phyloP scores from a whole-genome alignment of 1,140 invertebrate genomes.

The fruit fly (Drosophila melanogaster) region DNA sequence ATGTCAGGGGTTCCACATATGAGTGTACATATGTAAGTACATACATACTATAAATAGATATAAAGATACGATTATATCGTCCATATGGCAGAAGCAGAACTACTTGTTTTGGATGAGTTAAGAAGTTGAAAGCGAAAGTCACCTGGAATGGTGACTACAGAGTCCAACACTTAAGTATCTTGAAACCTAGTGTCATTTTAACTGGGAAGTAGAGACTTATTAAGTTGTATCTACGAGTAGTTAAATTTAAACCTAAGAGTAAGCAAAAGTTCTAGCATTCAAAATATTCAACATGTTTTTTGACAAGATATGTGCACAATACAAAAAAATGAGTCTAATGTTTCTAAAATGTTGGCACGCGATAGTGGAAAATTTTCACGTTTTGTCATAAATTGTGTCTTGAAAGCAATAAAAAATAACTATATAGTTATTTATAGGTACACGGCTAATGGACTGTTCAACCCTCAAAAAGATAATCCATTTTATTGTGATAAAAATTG shows the following conservation, averaged over 20 bases:
- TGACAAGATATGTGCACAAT: too few species aligned
- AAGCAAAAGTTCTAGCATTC: too few species aligned
- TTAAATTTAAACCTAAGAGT: too few species aligned
- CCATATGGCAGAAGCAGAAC: conserved; percentile 13
- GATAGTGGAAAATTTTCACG: conserved; percentile 7
- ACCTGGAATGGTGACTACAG: background rate
- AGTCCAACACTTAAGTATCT: too few species aligned
- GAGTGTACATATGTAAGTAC: conserved; percentile 4
- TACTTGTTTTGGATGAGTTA: conserved; percentile 32
- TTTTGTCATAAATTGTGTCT: background rate
- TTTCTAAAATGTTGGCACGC: background rate
- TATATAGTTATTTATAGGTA: background rate
- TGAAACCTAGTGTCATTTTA: too few species aligned
- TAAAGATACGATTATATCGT: background rate
- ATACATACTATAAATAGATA: conserved; percentile 7
- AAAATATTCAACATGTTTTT: too few species aligned
- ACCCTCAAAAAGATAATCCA: background rate
- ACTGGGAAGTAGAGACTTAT: too few species aligned
- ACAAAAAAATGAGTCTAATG: background rate
- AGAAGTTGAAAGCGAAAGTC: conserved; percentile 34
- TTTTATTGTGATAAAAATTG: background rate
- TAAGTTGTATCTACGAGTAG: too few species aligned
- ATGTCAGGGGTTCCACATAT: conserved; percentile 24
- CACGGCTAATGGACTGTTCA: background rate
- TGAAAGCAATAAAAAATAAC: background rate